phyloP scores from a whole-genome alignment of 2,113 vertebrate species.

The Lipophrys pholis region DNA sequence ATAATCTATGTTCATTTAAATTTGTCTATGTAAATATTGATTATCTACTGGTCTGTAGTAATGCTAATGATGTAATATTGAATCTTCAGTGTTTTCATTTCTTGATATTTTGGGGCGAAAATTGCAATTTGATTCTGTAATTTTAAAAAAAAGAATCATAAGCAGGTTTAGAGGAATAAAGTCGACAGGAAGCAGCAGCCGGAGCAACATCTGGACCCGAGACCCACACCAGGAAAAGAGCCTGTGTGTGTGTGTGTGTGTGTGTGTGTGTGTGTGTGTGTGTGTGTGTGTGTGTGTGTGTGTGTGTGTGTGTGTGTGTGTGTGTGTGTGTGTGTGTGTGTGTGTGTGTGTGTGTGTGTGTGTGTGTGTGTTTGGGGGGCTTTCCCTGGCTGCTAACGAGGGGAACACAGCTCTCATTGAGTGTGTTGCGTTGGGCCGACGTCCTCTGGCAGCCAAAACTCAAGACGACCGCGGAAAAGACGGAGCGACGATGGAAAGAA shows the following conservation, averaged over 20 bases:
- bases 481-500: conserved; percentile 64
- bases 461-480: conserved; percentile 68
- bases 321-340: conserved; percentile 42
- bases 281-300: conserved; percentile 40
- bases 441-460: conserved; percentile 53
- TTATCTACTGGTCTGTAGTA: too few species aligned
- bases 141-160: background rate
- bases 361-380: conserved; percentile 37
- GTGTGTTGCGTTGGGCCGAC: conserved; percentile 46
- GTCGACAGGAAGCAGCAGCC: conserved; percentile 14
- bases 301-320: conserved; percentile 39
- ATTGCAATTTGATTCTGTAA: too few species aligned
- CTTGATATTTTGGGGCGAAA: too few species aligned
- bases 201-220: conserved; percentile 63
- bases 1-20: too few species aligned
- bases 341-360: conserved; percentile 39
- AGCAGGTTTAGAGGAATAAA: conserved; percentile 6
- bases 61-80: too few species aligned
- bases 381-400: conserved; percentile 69
- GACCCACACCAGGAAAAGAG: conserved; percentile 9
- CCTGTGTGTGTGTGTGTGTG: conserved; percentile 44
- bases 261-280: conserved; percentile 36
- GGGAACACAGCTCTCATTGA: conserved; percentile 70
- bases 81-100: too few species aligned
- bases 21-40: too few species aligned